Evolutionary conservation across 2,113 vertebrate genomes (phyloP), one percentile per base, ranked within the genome.

Genomic region (Prionailurus bengalensis): DNA sequence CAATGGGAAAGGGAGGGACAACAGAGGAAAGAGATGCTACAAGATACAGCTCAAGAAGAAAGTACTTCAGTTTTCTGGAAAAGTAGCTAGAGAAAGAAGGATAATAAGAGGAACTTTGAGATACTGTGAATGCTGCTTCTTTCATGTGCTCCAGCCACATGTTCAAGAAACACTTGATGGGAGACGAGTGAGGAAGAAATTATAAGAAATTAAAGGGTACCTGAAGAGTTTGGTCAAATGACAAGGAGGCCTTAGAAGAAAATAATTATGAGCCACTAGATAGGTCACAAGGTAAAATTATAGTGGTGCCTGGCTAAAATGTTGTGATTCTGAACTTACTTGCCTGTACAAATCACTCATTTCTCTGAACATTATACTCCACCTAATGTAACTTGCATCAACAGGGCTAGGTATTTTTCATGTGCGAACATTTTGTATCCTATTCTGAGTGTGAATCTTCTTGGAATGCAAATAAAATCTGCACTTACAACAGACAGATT

Each of bases 241-340:
- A 97, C 96, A 97, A 96, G 93, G 84, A 93, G 53, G 84, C 45
- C 84, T 89, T 90, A 65, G 74, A 79, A 95, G 94, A 94, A 97
- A 92, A 94, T 97, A 91, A 97, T 39, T 80, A 83, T 66, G 95
- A 96, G 84, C 92, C 88, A 66, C 66, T 66, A 66, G 51, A 48
- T 83, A 74, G 88, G 92, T 82, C 96, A 95, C 92, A 58, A 79
- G 71, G 92, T 90, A 96, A 95, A 96, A 97, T 97, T 92, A 95
- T 45, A 92, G 45, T 82, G 84, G 81, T 80, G 84, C 39, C 74
- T 63, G 65, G 79, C 39, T 90, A n/a, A 66, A 81, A 16, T 78
- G 42, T 13, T 66, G 48, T 42, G 91, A 70, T 48, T 65, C 71
- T 51, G 51, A 89, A 83, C 80, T 76, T 70, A 89, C 94, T 78